These are phyloP conservation scores for Propsilocerus akamusi DNA, from an alignment of 1,140 invertebrate genomes.

Conservation along the genomic window DNA sequence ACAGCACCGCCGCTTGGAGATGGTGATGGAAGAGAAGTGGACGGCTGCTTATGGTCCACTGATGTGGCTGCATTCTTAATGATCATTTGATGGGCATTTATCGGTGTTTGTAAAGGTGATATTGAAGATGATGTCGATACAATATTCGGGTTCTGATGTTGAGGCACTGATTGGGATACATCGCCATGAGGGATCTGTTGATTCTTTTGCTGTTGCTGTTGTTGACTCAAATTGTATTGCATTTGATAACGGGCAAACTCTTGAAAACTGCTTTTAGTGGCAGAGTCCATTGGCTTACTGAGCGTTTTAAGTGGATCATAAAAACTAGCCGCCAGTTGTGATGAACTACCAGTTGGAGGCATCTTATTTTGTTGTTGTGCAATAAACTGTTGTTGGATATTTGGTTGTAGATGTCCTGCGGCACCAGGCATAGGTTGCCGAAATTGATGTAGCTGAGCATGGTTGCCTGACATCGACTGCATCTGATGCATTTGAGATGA, in stretches of 20 bases:
- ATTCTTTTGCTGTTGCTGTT: conserved; percentile 9
- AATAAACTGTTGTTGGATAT: conserved; percentile 24
- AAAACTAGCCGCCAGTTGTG: conserved; percentile 20
- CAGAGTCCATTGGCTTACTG: conserved; percentile 34
- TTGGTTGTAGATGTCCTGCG: conserved; percentile 15
- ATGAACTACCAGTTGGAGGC: conserved; percentile 6
- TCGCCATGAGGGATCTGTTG: conserved; percentile 5
- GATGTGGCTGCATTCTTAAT: conserved; percentile 11
- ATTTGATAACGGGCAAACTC: conserved; percentile 37
- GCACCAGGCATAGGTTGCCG: conserved; percentile 17
- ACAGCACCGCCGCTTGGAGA: conserved; percentile 4
- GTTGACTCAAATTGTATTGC: conserved; percentile 36
- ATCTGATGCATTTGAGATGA: conserved; percentile 18
- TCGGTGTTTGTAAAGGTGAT: too few species aligned
- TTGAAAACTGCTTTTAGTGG: conserved; percentile 35
- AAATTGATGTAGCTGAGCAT: conserved; percentile 16
- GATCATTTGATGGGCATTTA: not conserved
- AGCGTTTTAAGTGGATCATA: conserved; percentile 29
- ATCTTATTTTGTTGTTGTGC: conserved; percentile 9
- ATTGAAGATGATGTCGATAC: too few species aligned
- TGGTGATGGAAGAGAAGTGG: not conserved
- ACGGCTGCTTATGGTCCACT: conserved; percentile 11
- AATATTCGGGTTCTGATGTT: not conserved
- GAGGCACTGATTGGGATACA: conserved; percentile 7
- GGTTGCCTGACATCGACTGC: conserved; percentile 15